phyloP scores from a whole-genome alignment of 1,140 invertebrate genomes.

The Drosophila varians region DNA sequence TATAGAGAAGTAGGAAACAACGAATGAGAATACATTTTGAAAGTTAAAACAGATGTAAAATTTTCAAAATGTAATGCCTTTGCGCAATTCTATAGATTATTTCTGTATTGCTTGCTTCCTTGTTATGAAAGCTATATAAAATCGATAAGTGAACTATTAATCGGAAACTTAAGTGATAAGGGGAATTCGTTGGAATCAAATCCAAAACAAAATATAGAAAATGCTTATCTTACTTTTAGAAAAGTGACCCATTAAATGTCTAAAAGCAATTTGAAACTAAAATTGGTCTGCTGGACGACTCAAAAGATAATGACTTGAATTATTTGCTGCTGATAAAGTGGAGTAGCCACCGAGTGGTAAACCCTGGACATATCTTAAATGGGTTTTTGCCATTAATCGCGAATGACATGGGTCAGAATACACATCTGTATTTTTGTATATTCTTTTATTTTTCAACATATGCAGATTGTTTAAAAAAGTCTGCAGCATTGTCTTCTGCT shows the following conservation, averaged over 20 bases:
- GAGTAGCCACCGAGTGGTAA: constrained; percentile 6
- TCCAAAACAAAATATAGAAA: constrained; percentile 4
- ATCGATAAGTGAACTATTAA: not conserved
- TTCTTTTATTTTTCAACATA: not conserved
- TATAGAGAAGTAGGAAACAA: not conserved
- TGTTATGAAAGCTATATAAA: not conserved
- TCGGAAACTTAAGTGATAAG: not conserved
- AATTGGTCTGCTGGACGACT: not conserved
- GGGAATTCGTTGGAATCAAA: not conserved
- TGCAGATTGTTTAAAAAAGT: constrained; percentile 21
- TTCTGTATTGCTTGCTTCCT: not conserved
- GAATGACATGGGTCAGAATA: not conserved
- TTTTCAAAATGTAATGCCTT: too few species aligned
- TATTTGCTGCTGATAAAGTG: constrained; percentile 11
- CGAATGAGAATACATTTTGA: too few species aligned
- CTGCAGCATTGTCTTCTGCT: not conserved
- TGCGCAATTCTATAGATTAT: not conserved
- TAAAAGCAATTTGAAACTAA: not conserved
- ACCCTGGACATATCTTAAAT: not conserved
- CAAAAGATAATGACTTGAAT: constrained; percentile 8
- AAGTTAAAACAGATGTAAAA: too few species aligned
- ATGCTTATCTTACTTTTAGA: not conserved
- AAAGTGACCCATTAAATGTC: constrained; percentile 20
- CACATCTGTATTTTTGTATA: not conserved
- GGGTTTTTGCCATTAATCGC: constrained; percentile 3